A percentile compares a stretch with the other conserved stretches of the same genome.
These are phyloP conservation scores for Tangara arthus DNA, from an alignment of 2,797 vertebrate genomes.

Conservation along the genomic window DNA sequence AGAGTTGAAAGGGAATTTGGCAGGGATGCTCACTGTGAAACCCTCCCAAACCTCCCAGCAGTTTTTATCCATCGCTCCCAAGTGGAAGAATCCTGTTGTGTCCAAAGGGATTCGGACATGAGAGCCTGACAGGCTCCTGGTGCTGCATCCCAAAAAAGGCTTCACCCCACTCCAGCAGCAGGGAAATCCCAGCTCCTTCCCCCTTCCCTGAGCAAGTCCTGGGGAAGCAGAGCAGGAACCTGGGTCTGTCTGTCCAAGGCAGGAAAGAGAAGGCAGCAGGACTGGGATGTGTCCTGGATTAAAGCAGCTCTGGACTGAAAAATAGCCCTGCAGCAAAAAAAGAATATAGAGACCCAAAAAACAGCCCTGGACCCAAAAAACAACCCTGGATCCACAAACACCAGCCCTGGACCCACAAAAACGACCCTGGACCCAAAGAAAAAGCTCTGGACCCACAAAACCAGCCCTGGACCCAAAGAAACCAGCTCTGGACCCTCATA, in stretches of 20 bases:
- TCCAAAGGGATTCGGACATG: neutral
- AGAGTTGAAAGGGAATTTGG: neutral
- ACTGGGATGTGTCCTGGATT: neutral
- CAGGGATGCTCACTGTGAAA: neutral
- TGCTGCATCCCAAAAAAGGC: neutral
- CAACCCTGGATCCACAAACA: too few relatives aligned
- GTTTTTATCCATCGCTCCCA: neutral
- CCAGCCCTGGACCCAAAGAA: too few relatives aligned
- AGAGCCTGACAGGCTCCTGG: neutral
- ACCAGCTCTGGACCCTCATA: neutral
- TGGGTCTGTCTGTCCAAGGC: neutral
- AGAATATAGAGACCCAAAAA: too few relatives aligned
- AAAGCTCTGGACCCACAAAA: neutral
- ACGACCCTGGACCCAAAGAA: neutral
- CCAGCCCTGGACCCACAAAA: neutral
- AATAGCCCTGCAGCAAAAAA: too few relatives aligned
- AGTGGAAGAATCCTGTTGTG: neutral
- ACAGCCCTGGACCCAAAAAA: fast-evolving
- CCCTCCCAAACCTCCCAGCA: neutral
- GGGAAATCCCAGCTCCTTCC: neutral
- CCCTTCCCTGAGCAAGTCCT: neutral
- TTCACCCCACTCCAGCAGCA: neutral
- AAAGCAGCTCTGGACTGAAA: neutral
- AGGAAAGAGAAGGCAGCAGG: neutral
- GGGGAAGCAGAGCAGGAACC: neutral